A percentile compares a stretch with the other conserved stretches of the same genome.
These are phyloP conservation scores for Kryptopterus vitreolus DNA, from an alignment of 2,797 vertebrate species.

Conservation along the genomic window DNA sequence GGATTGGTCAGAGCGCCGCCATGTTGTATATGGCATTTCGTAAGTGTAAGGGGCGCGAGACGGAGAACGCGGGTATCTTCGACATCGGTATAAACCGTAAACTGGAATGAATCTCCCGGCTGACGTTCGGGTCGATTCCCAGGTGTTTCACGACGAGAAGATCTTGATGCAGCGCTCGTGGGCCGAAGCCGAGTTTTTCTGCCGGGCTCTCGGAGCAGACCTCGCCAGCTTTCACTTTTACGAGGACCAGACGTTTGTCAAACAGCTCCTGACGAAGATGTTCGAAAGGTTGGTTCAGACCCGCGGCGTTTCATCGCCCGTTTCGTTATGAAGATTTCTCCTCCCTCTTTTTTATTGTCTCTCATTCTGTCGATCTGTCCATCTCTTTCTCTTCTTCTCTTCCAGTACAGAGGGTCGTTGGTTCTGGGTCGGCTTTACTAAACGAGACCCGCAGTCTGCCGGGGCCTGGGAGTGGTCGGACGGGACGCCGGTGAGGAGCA, in stretches of 20 bases:
- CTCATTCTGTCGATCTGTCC: neutral
- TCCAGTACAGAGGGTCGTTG: conserved; percentile 83
- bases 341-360: neutral
- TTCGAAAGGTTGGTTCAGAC: conserved; percentile 83
- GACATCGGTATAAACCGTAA: too few species aligned
- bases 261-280: conserved; percentile 81
- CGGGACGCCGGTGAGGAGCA: conserved; percentile 80
- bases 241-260: conserved; percentile 87
- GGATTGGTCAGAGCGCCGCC: too few species aligned
- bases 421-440: conserved; percentile 96
- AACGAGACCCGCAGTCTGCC: conserved; percentile 78
- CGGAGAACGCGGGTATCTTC: too few species aligned
- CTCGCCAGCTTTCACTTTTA: conserved; percentile 89
- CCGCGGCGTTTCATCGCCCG: neutral
- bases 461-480: conserved; percentile 93
- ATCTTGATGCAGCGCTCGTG: conserved; percentile 90
- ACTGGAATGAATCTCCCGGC: too few species aligned
- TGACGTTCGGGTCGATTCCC: conserved; percentile 2
- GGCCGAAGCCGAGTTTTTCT: conserved; percentile 89
- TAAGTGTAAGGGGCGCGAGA: too few species aligned
- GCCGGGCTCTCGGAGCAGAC: conserved; percentile 88
- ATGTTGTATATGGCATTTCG: too few species aligned
- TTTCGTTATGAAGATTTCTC: neutral
- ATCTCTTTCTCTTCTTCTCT: conserved; percentile 53
- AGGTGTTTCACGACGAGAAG: conserved; percentile 95